phyloP scores from a whole-genome alignment of 2,888 invertebrate species.

The Xanthostigma xanthostigma region DNA sequence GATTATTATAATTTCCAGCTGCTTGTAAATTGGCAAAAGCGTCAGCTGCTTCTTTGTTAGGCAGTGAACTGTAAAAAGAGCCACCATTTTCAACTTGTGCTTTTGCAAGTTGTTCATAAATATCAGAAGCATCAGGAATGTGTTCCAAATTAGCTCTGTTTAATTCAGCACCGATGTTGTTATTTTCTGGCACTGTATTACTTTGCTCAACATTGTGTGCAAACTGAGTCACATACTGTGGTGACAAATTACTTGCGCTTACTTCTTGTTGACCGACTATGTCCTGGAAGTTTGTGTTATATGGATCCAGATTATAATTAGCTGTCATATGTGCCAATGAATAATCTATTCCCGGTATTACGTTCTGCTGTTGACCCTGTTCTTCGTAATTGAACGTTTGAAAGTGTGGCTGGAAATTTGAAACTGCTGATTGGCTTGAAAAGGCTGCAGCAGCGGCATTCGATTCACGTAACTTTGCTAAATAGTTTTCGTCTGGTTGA shows the following conservation, averaged over 20 bases:
- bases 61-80: conserved; percentile 39
- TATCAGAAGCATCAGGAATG: neutral
- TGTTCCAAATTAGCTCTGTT: conserved; percentile 3
- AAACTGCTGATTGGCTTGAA: conserved; percentile 5
- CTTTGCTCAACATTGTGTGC: too few species aligned
- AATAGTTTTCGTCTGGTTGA: conserved; percentile 34
- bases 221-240: too few species aligned
- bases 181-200: too few species aligned
- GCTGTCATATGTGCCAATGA: conserved; percentile 24
- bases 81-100: too few species aligned
- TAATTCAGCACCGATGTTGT: conserved; percentile 3
- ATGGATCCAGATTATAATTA: conserved; percentile 18
- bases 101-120: too few species aligned
- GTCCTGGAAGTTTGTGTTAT: conserved; percentile 4
- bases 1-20: conserved; percentile 33
- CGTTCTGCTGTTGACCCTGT: conserved; percentile 18
- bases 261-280: neutral
- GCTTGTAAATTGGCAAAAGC: conserved; percentile 42
- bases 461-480: conserved; percentile 32
- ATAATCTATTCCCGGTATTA: too few species aligned
- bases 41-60: conserved; percentile 45
- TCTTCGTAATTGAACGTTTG: conserved; percentile 34
- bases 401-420: conserved; percentile 27
- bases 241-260: too few species aligned
- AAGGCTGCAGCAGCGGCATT: conserved; percentile 29